Evolutionary conservation across 2,888 invertebrate species (phyloP).

Genomic region (Tachina lurida): DNA sequence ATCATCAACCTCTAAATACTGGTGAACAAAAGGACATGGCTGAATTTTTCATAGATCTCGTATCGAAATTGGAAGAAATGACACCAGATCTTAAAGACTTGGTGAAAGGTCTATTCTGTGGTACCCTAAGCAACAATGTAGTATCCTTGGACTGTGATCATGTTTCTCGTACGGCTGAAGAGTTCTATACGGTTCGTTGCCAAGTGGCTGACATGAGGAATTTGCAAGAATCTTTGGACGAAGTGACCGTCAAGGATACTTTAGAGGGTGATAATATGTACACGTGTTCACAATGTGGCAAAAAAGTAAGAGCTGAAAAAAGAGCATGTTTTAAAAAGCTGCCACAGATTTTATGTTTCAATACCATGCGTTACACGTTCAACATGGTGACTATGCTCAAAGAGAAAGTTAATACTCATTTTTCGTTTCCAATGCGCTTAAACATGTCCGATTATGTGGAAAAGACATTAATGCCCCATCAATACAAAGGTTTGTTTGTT

Average conservation of each 20-base stretch:
- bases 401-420: constrained; percentile 98
- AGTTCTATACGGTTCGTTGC: constrained; percentile 97
- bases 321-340: constrained; percentile 96
- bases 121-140: constrained; percentile 96
- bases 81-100: constrained; percentile 93
- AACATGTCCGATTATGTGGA: constrained; percentile 98
- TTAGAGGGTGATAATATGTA: constrained; percentile 99
- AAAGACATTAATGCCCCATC: constrained; percentile 95
- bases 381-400: constrained; percentile 99
- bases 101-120: constrained; percentile 95
- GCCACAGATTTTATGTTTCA: constrained; percentile 96
- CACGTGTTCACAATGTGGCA: constrained; percentile 97
- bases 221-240: constrained; percentile 96
- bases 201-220: constrained; percentile 98
- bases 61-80: constrained; percentile 98
- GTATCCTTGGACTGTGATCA: constrained; percentile 97
- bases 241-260: constrained; percentile 98
- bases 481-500: constrained; percentile 87
- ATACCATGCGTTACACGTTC: constrained; percentile 98
- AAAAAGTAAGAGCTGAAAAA: constrained; percentile 97
- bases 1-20: constrained; percentile 96
- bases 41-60: constrained; percentile 98
- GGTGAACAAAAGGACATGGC: constrained; percentile 99
- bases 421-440: constrained; percentile 95
- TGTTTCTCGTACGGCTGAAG: constrained; percentile 96